Conservation (phyloP, 2,113 vertebrate genomes). For the Myotis davidii region DNA sequence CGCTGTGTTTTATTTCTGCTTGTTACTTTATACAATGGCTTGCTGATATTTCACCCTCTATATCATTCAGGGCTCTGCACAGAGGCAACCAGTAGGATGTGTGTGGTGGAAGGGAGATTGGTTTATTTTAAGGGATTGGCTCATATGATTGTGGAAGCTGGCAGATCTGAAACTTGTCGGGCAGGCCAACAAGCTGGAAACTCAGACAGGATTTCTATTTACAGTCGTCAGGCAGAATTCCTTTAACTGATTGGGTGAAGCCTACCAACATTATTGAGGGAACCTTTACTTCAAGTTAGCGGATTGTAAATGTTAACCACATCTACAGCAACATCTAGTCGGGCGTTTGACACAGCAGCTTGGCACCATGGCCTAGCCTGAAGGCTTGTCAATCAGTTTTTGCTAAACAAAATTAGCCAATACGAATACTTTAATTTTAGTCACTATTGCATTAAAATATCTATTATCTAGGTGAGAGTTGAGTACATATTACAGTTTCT, state of each 20-base stretch:
- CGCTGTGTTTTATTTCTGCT: background rate
- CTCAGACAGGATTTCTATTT: background rate
- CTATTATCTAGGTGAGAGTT: background rate
- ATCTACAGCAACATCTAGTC: background rate
- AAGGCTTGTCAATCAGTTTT: background rate
- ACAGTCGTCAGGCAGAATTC: background rate
- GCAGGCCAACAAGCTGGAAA: background rate
- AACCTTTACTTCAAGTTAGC: background rate
- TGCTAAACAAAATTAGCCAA: conserved; percentile 33
- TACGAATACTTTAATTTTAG: conserved; percentile 22
- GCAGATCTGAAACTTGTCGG: background rate
- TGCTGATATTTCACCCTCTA: background rate
- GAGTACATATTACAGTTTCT: background rate
- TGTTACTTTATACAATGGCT: background rate
- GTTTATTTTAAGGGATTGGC: conserved; percentile 12
- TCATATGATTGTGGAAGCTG: background rate
- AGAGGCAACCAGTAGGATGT: background rate
- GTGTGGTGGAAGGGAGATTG: background rate
- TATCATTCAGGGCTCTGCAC: conserved; percentile 28
- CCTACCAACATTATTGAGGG: background rate
- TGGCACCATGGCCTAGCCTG: background rate
- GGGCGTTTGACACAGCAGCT: background rate
- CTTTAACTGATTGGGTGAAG: background rate
- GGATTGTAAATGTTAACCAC: background rate
- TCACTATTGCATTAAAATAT: background rate